Evolutionary conservation across 2,888 invertebrate species (phyloP).

Genomic region (Eristalis tenax): DNA sequence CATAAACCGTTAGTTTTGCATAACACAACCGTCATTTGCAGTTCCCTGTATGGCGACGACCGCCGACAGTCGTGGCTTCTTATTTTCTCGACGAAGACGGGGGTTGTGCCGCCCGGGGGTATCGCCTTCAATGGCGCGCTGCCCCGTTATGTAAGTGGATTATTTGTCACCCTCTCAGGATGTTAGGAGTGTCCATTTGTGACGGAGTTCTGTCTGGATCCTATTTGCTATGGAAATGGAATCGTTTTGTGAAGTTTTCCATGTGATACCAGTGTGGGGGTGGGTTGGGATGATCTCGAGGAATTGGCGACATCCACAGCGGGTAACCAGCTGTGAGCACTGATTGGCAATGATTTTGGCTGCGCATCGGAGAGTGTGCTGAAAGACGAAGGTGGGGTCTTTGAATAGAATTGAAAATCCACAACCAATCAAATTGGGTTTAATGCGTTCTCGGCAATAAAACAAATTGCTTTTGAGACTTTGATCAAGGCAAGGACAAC

Average conservation of each 20-base stretch:
- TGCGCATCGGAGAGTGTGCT: neutral
- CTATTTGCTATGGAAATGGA: slow-evolving; percentile 56
- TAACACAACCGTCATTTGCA: slow-evolving; percentile 48
- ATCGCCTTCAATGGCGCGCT: neutral
- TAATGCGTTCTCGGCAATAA: neutral
- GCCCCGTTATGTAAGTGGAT: slow-evolving; percentile 50
- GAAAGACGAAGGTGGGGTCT: neutral
- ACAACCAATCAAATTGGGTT: slow-evolving; percentile 5
- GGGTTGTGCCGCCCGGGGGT: neutral
- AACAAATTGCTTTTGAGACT: neutral
- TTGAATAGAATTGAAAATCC: slow-evolving; percentile 6
- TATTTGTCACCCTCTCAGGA: slow-evolving; percentile 43
- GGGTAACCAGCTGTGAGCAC: slow-evolving; percentile 19
- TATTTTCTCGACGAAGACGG: neutral
- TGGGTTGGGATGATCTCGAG: neutral
- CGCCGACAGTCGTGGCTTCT: neutral
- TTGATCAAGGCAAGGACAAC: too few relatives aligned
- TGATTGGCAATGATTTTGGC: slow-evolving; percentile 22
- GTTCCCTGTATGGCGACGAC: slow-evolving; percentile 34
- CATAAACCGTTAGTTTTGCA: slow-evolving; percentile 20
- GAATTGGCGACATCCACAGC: neutral
- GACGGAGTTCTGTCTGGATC: slow-evolving; percentile 9
- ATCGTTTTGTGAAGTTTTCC: slow-evolving; percentile 39
- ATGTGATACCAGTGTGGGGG: neutral
- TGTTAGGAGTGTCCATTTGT: neutral